Evolutionary conservation across 2,797 vertebrate species (phyloP).

Genomic region (Anisognathus igniventris): DNA sequence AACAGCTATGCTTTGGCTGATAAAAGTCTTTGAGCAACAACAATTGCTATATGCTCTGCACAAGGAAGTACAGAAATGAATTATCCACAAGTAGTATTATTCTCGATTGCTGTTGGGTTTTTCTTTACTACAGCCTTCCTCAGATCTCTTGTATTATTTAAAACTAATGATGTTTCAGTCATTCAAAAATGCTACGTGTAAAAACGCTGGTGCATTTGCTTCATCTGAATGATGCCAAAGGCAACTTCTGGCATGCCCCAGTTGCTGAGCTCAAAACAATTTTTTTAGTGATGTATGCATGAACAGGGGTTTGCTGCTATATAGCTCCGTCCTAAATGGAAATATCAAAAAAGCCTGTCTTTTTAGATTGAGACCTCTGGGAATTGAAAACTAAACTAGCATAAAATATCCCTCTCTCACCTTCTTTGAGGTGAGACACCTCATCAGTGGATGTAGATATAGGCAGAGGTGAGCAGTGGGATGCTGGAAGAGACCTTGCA

Average conservation of each 20-base stretch:
- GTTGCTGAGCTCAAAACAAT: not conserved
- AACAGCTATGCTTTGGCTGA: not conserved
- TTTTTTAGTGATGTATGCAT: not conserved
- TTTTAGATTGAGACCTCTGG: not conserved
- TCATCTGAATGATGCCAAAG: not conserved
- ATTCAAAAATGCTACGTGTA: not conserved
- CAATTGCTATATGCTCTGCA: not conserved
- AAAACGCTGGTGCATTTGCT: not conserved
- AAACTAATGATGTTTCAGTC: not conserved
- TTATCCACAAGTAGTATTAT: not conserved
- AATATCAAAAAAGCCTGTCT: not conserved
- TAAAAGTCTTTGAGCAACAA: not conserved
- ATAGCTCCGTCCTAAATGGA: not conserved
- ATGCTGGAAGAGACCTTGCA: fast-evolving
- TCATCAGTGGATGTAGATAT: not conserved
- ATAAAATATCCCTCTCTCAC: not conserved
- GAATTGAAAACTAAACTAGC: not conserved
- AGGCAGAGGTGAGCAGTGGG: not conserved
- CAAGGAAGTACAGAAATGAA: not conserved
- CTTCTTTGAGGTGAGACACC: not conserved
- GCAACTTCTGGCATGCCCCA: not conserved
- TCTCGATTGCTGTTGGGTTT: not conserved
- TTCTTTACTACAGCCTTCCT: not conserved
- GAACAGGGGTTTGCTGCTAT: not conserved
- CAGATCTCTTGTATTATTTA: not conserved